Percentiles rank a stretch among this genome's conserved stretches.
These are phyloP conservation scores for Lepus townsendii DNA, from an alignment of 2,797 vertebrate species.

Conservation along the genomic window DNA sequence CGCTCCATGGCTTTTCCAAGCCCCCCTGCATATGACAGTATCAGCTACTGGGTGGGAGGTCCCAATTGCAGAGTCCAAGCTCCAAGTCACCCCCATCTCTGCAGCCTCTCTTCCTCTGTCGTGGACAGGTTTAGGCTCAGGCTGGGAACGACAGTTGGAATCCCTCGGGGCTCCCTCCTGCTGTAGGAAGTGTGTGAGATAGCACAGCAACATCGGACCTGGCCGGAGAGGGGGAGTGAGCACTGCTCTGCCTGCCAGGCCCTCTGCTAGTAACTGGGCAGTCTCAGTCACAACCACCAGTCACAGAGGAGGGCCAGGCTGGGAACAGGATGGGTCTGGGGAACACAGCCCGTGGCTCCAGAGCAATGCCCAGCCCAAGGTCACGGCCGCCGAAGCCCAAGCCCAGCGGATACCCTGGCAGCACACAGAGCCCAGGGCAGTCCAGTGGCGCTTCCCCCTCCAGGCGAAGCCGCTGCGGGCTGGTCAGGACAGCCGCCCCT, in stretches of 20 bases:
- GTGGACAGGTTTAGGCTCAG: neutral
- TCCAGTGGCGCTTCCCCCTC: neutral
- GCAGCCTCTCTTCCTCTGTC: neutral
- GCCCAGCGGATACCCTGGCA: neutral
- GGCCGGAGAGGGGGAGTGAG: neutral
- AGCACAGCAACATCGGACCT: neutral
- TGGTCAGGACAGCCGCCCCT: neutral
- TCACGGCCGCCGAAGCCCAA: neutral
- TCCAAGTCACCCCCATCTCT: neutral
- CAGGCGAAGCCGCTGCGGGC: neutral
- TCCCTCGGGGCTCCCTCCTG: neutral
- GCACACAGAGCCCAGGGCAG: neutral
- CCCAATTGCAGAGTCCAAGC: neutral
- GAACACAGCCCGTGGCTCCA: neutral
- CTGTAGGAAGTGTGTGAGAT: neutral
- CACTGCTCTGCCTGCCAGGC: neutral
- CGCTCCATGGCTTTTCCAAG: neutral
- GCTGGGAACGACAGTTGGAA: neutral
- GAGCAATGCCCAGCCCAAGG: neutral
- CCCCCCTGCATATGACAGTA: neutral
- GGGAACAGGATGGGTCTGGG: neutral
- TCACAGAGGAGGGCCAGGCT: neutral
- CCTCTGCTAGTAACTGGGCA: neutral
- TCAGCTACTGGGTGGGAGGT: neutral
- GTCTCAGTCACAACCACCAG: neutral